phyloP scores from a whole-genome alignment of 2,888 invertebrate species.

The Dusona sp. region DNA sequence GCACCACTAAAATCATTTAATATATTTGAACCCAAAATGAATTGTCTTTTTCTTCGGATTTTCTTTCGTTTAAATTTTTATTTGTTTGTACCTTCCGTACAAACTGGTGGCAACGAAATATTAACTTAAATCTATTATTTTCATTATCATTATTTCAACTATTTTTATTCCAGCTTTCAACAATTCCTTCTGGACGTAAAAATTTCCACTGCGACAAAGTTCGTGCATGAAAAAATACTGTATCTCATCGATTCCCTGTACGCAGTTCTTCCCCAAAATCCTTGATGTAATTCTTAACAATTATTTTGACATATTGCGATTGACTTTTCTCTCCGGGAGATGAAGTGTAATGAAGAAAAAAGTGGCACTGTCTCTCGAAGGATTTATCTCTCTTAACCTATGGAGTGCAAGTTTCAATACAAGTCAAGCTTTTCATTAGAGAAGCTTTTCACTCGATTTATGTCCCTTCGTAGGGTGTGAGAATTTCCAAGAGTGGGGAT shows the following conservation, averaged over 20 bases:
- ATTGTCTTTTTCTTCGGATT: no score
- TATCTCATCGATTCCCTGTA: background rate
- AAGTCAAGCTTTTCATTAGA: constrained; percentile 58
- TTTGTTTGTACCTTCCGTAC: no score
- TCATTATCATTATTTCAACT: background rate
- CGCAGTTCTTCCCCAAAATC: background rate
- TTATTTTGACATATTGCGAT: constrained; percentile 10
- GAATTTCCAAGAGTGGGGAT: constrained; percentile 25
- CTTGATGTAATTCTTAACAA: constrained; percentile 53
- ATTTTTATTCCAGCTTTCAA: no score
- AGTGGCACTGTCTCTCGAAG: constrained; percentile 21
- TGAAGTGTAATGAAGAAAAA: constrained; percentile 26
- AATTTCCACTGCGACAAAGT: background rate
- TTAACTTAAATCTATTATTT: no score
- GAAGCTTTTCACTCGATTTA: constrained; percentile 62
- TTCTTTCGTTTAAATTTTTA: no score
- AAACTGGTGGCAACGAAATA: no score
- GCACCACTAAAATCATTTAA: no score
- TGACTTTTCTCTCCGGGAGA: constrained; percentile 4
- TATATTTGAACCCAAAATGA: no score
- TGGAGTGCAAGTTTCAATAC: constrained; percentile 45
- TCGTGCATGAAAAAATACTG: background rate
- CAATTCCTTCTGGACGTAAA: no score
- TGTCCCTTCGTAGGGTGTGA: constrained; percentile 34
- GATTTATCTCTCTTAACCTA: constrained; percentile 27